Conservation (phyloP, 2,888 invertebrate genomes). For the Microctonus hyperodae region DNA sequence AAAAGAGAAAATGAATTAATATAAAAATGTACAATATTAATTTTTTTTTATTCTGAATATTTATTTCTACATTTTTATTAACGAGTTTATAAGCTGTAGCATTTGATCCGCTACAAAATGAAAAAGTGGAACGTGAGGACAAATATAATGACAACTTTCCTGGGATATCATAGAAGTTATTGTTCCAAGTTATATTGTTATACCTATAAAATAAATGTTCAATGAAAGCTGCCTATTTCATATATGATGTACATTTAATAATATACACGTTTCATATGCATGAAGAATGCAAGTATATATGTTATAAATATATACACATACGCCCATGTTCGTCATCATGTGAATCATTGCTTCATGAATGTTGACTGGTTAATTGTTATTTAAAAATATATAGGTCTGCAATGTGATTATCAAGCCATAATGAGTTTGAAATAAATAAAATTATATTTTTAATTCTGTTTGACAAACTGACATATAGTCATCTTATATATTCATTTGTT, state of each 20-base stretch:
- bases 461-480: not conserved
- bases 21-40: not conserved
- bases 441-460: not conserved
- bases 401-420: not conserved
- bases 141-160: constrained; percentile 12
- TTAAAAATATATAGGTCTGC: not conserved
- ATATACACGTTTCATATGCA: not conserved
- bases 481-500: not conserved
- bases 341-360: not conserved
- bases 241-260: too few species aligned
- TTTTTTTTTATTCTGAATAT: not conserved
- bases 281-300: not conserved
- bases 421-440: not conserved
- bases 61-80: not conserved
- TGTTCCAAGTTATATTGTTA: not conserved
- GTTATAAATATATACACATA: not conserved
- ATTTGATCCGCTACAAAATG: not conserved
- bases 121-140: constrained; percentile 20
- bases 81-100: not conserved
- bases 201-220: not conserved
- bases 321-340: not conserved
- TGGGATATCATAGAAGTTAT: not conserved
- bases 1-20: too few species aligned
- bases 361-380: not conserved
- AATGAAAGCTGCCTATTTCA: constrained; percentile 8